Base-by-base conservation (phyloP, 1,140 invertebrate genomes). In the Drosophila carrolli region DNA sequence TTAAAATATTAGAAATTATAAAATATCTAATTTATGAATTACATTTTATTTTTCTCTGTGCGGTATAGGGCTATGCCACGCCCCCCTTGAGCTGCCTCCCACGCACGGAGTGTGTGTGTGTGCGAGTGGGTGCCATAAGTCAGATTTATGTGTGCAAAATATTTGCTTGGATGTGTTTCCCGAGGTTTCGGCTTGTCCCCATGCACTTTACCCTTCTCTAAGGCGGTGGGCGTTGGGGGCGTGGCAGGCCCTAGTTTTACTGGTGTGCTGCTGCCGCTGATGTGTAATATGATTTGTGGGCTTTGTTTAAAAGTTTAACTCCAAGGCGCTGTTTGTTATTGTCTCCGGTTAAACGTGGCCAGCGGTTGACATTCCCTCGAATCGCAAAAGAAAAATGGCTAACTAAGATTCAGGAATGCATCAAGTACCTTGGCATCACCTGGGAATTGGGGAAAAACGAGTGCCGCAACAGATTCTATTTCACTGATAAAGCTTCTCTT, bases 91-190 rank as follows among this genome's bases (percentile, higher is more conserved):
- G 41, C 32, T 41, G 44, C 43, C 32, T 35, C 50, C 63, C 50
- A 35, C 14, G 48, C 48, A 51, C 29, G 6, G n/a, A 35, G 32
- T 56, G 61, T 67, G 41, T 60, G 70, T 46, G 35, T 60, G 29
- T 29, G 55, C n/a, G n/a, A 65, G 82, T 68, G 81, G 78, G 75
- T 81, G 79, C 75, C 84, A 83, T 88, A 89, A 89, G 76, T 89
- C 84, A 88, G 72, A 88, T 88, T 88, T 88, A 88, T 88, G 83
- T 83, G 84, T 88, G 84, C 80, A 89, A 76, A 88, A 88, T 83
- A 86, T 71, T 85, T 75, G 41, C 55, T 43, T 19, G 48, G 73
- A 63, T 75, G 71, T 75, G 48, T 41, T 51, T 29, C 35, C 14
- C 19, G 59, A 37, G 51, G 53, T 38, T 38, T 70, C 44, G 35